phyloP scores from a whole-genome alignment of 2,888 invertebrate genomes.

The Clitarchus hookeri region DNA sequence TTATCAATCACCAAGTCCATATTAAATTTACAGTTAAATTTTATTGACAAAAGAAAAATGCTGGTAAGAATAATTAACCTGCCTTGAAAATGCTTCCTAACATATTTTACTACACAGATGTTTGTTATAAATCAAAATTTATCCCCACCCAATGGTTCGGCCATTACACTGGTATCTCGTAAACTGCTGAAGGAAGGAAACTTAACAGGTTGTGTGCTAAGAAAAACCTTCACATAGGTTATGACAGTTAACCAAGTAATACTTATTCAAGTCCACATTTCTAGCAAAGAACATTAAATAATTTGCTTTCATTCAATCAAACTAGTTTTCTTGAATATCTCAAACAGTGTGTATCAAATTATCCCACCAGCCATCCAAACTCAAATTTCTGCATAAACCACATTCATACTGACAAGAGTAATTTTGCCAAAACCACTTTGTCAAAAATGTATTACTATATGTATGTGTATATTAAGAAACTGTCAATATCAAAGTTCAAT shows the following conservation, averaged over 20 bases:
- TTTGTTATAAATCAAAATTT: too few species aligned
- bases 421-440: neutral
- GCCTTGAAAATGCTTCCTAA: too few species aligned
- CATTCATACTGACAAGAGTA: neutral
- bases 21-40: too few species aligned
- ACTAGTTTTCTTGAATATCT: neutral
- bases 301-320: neutral
- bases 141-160: too few species aligned
- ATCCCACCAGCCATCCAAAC: neutral
- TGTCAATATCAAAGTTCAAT: neutral
- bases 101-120: too few species aligned
- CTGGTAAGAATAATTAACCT: too few species aligned
- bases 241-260: neutral
- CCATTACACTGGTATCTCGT: too few species aligned
- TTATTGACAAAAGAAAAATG: too few species aligned
- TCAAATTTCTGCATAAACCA: neutral
- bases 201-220: neutral
- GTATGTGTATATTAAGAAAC: neutral
- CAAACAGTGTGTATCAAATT: neutral
- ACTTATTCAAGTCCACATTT: neutral
- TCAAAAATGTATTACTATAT: neutral
- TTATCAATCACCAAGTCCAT: too few species aligned
- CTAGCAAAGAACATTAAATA: neutral
- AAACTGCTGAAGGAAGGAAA: neutral
- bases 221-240: neutral